These are phyloP conservation scores for Pantherophis alleghaniensis DNA, from an alignment of 2,797 vertebrate genomes.

Conservation along the genomic window DNA sequence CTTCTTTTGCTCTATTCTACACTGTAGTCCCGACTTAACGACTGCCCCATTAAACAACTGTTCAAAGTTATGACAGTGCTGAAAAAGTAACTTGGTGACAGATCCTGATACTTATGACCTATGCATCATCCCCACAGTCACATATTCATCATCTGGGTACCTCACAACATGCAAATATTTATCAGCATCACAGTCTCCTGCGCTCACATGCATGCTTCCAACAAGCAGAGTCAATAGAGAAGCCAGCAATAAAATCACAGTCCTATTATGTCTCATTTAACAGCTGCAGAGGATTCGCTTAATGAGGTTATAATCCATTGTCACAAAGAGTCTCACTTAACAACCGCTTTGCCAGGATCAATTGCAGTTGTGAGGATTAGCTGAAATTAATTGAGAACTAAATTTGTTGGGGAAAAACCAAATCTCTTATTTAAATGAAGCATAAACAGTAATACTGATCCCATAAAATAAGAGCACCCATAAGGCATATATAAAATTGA, in stretches of 20 bases:
- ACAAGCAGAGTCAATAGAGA: neutral
- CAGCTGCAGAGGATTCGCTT: neutral
- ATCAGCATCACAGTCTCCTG: neutral
- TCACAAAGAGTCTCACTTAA: neutral
- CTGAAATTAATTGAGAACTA: neutral
- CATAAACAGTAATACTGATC: neutral
- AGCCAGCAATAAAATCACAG: neutral
- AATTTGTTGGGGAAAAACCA: neutral
- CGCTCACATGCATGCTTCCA: neutral
- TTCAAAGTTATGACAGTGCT: neutral
- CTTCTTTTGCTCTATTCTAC: neutral
- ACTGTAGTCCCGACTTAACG: neutral
- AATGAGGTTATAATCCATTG: neutral
- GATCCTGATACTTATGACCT: neutral
- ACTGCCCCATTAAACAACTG: neutral
- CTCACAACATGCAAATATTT: neutral
- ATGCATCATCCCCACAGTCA: neutral
- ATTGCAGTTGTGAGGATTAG: neutral
- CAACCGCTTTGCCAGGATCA: neutral
- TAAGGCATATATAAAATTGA: conserved; percentile 17
- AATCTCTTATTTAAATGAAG: neutral
- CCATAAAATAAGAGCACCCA: neutral
- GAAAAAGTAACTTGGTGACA: neutral
- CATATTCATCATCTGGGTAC: neutral
- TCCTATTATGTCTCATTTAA: neutral